Percentiles rank a stretch among this genome's conserved stretches.
Evolutionary conservation across 2,888 invertebrate species (phyloP).

Genomic region (Ceriagrion tenellum): DNA sequence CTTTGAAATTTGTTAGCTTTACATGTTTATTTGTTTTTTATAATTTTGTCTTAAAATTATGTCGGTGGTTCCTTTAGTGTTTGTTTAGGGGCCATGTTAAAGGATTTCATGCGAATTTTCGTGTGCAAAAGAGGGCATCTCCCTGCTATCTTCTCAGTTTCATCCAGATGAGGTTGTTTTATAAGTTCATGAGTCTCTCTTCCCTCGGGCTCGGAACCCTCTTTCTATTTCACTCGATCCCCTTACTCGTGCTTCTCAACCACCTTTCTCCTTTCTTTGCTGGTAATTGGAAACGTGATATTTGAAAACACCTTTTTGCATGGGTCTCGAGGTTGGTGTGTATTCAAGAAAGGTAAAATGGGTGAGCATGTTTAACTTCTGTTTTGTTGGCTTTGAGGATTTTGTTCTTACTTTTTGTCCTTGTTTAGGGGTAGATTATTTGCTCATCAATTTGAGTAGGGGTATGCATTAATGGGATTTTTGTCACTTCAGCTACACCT

Average conservation of each 20-base stretch:
- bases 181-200: not conserved
- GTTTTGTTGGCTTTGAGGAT: not conserved
- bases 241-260: not conserved
- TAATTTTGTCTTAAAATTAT: too few relatives aligned
- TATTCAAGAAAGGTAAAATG: too few relatives aligned
- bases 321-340: not conserved
- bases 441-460: not conserved
- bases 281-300: conserved; percentile 1
- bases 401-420: not conserved
- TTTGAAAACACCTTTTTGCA: not conserved
- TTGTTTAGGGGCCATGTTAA: not conserved
- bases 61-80: not conserved
- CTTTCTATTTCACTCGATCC: not conserved
- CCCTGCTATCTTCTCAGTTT: not conserved
- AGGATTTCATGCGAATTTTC: not conserved
- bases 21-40: too few relatives aligned
- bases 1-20: too few relatives aligned
- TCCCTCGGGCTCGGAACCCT: not conserved
- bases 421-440: not conserved
- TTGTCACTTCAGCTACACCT: not conserved
- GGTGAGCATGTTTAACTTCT: too few relatives aligned
- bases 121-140: not conserved
- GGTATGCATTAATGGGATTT: not conserved
- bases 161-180: not conserved
- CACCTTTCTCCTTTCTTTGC: not conserved